A percentile compares a stretch with the other conserved stretches of the same genome.
Conservation (phyloP, 2,888 invertebrate species). For the Cheilosia pagana region DNA sequence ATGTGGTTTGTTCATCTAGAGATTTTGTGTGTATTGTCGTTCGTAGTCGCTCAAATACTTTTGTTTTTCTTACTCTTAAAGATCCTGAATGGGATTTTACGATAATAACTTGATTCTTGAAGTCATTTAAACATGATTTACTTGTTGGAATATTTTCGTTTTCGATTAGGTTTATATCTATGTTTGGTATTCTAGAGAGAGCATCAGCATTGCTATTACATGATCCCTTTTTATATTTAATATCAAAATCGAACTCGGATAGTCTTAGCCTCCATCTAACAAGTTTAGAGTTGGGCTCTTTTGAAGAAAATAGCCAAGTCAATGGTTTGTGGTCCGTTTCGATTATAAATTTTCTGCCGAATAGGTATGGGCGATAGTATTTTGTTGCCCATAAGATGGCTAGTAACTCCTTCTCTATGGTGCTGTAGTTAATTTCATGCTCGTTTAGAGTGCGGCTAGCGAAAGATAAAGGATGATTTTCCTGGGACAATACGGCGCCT, state of each 20-base stretch:
- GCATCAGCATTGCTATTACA: conserved; percentile 57
- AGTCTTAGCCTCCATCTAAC: conserved; percentile 77
- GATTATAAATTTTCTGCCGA: too few relatives aligned
- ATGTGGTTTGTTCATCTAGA: conserved; percentile 15
- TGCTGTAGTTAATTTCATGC: conserved; percentile 76
- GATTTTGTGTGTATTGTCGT: conserved; percentile 43
- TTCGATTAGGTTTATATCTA: conserved; percentile 1
- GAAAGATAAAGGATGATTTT: conserved; percentile 77
- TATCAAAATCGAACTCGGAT: conserved; percentile 77
- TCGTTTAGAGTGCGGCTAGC: conserved; percentile 77
- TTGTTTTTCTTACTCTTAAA: conserved; percentile 36
- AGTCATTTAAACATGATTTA: conserved; percentile 18
- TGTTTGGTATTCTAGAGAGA: conserved; percentile 24
- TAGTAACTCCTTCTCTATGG: conserved; percentile 77
- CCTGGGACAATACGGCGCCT: conserved; percentile 77
- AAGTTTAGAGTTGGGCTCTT: conserved; percentile 75
- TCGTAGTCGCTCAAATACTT: conserved; percentile 26
- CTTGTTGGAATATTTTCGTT: conserved; percentile 7
- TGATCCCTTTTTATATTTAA: conserved; percentile 75
- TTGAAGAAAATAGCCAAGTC: too few relatives aligned
- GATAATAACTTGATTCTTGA: conserved; percentile 28
- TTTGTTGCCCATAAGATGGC: too few relatives aligned
- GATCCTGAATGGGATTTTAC: conserved; percentile 52
- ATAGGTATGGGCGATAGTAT: too few relatives aligned
- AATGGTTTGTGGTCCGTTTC: too few relatives aligned